Base-by-base conservation (phyloP, 1,140 invertebrate genomes). In the Cepaea nemoralis region DNA sequence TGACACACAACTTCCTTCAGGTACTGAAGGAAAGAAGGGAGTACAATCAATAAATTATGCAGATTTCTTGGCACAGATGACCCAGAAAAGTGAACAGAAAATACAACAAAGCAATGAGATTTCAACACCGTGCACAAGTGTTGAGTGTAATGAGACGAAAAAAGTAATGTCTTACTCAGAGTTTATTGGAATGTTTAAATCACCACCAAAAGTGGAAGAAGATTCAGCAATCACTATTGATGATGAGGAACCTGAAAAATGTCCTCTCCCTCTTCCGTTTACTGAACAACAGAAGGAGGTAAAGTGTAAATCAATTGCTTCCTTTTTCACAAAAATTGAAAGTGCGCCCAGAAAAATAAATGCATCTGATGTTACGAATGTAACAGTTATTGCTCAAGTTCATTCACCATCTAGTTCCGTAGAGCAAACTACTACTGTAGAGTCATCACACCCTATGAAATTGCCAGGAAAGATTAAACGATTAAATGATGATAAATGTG, bases 121-220 rank as follows among this genome's bases (percentile, higher is more conserved):
- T 22, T 12, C 5, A 59, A 19, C 22, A 24, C 5, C 12, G 5
- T 24, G 5, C n/a, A 24, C 5, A 59, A 24, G 31, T 35, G 24
- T 14, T 73, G 5, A 73, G 70, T 24, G 39, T 45, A 73, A 73
- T 19, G 70, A 27, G 33, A 40, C 16, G n/a, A 73, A 39, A 42
- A 22, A 16, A 73, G 16, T 14, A 12, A 73, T 73, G 70, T 73
- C 70, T 40, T 73, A 73, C n/a, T 39, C 37, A 1, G 70, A 73
- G 70, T 73, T 73, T 73, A 35, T 73, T 14, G 45, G 40, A 27
- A 35, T 73, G 33, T 73, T 73, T 40, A 73, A 73, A 73, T 33
- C 70, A 19, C 70, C 70, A 16, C 33, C 31, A 35, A 35, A 69
- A 24, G 27, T 8, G 8, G 31, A 16, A 5, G 37, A 35, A 14